phyloP scores from a whole-genome alignment of 1,140 invertebrate genomes.

The Drosophila nasuta region DNA sequence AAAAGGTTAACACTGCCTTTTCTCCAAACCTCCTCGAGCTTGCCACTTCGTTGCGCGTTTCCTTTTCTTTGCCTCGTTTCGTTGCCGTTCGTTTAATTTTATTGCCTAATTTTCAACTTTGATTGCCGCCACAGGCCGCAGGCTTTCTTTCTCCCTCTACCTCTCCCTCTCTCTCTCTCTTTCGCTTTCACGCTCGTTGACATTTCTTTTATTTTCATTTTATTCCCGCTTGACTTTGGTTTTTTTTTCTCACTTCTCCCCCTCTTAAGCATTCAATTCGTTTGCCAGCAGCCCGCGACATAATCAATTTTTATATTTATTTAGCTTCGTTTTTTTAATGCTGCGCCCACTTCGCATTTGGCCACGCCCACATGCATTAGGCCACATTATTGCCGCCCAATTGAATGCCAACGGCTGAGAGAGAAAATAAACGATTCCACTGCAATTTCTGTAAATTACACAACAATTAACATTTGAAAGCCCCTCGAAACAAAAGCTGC shows the following conservation, averaged over 20 bases:
- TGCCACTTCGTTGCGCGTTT: background rate
- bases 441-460: constrained; percentile 33
- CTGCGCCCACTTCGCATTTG: constrained; percentile 23
- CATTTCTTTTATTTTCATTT: constrained; percentile 58
- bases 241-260: constrained; percentile 23
- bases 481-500: background rate
- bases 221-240: constrained; percentile 23
- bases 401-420: constrained; percentile 23
- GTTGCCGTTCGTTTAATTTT: constrained; percentile 81
- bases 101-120: constrained; percentile 82
- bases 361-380: constrained; percentile 41
- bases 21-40: background rate
- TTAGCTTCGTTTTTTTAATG: constrained; percentile 39
- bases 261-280: constrained; percentile 61
- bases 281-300: constrained; percentile 34
- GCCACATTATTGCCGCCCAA: constrained; percentile 21
- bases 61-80: constrained; percentile 37
- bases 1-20: constrained; percentile 59
- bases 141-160: background rate
- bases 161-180: background rate
- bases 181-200: constrained; percentile 77
- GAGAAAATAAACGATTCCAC: background rate
- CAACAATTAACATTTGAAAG: constrained; percentile 41
- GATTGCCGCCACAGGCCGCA: constrained; percentile 67
- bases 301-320: constrained; percentile 81